These are phyloP conservation scores for Pollimyrus isidori DNA, from an alignment of 2,113 vertebrate genomes.

Conservation along the genomic window DNA sequence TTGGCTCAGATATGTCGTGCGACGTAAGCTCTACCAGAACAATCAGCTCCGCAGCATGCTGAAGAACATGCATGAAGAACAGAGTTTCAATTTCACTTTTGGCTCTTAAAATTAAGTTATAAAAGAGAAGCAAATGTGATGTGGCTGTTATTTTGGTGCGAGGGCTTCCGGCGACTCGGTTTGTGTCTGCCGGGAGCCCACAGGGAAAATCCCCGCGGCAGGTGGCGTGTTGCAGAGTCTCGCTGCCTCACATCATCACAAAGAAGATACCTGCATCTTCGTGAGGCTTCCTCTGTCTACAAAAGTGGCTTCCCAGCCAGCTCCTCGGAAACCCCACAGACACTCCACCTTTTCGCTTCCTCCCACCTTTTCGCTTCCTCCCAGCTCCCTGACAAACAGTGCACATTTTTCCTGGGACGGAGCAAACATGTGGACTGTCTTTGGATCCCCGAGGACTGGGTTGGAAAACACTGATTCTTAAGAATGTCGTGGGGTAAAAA, in stretches of 20 bases:
- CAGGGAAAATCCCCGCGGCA: constrained; percentile 82
- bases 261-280: constrained; percentile 99
- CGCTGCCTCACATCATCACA: constrained; percentile 67
- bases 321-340: not conserved
- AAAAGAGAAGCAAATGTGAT: not conserved
- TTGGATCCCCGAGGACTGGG: not conserved
- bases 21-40: not conserved
- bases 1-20: not conserved
- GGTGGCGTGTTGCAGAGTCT: constrained; percentile 68
- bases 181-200: not conserved
- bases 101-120: not conserved
- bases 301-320: constrained; percentile 43
- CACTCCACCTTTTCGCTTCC: not conserved
- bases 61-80: not conserved
- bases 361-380: not conserved
- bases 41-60: not conserved
- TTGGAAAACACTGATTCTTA: not conserved
- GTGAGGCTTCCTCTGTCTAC: constrained; percentile 69
- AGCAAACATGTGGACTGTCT: not conserved
- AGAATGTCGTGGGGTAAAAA: not conserved
- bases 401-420: not conserved
- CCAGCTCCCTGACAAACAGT: not conserved
- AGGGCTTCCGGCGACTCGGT: not conserved
- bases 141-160: not conserved
- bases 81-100: not conserved